These are phyloP conservation scores for Sebastes alutus DNA, from an alignment of 2,797 vertebrate genomes.

Conservation along the genomic window DNA sequence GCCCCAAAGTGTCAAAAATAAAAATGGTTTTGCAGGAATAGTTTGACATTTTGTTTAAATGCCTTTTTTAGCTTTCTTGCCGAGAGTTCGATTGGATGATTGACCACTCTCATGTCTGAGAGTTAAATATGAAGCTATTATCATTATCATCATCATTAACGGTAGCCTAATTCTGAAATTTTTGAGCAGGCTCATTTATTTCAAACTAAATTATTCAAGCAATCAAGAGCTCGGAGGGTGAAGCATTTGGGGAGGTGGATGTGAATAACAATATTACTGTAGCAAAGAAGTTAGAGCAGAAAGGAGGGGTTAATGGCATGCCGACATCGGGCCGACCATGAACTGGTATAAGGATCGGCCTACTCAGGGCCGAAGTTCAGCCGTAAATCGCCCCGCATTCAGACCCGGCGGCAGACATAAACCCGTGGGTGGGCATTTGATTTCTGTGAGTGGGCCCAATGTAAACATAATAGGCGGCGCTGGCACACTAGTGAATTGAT, in stretches of 20 bases:
- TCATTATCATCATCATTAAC: background rate
- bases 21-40: background rate
- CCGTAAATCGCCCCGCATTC: background rate
- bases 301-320: background rate
- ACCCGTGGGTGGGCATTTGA: background rate
- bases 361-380: background rate
- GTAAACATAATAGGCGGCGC: too few relatives aligned
- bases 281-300: background rate
- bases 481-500: too few relatives aligned
- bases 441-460: background rate
- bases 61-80: background rate
- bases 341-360: background rate
- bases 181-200: background rate
- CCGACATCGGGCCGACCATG: background rate
- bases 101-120: background rate
- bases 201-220: background rate
- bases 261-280: background rate
- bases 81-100: background rate
- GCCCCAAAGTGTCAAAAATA: background rate
- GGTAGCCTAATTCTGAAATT: background rate
- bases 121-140: background rate
- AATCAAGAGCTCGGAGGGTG: background rate
- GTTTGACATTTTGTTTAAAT: background rate
- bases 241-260: background rate
- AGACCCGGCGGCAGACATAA: background rate